Base-by-base conservation (phyloP, 2,797 vertebrate species). In the Antennarius maculatus region DNA sequence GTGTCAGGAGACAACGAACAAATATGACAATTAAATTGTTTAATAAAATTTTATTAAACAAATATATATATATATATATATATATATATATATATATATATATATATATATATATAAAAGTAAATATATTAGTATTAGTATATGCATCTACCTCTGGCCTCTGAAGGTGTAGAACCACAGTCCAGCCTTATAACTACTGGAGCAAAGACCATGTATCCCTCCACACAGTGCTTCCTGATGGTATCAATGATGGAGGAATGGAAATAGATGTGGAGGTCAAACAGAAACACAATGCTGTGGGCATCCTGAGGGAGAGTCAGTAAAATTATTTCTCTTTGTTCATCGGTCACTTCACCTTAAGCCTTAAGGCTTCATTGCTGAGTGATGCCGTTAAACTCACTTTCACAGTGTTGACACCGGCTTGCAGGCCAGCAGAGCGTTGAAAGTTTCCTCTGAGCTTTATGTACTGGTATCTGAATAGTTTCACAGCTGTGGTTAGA, bases 231-330 rank as follows among this genome's bases (percentile, higher is more conserved):
- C 76, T 96, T 98, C 84, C 98, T 94, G 77, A 98, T 90, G 0
- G 89, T 89, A 39, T 99, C 95, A 0, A 97, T 91, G 69, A 99
- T 86, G n/a, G 91, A 91, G 3, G 89, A 66, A 0, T 97, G 97
- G 75, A 98, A 98, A 76, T 95, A 91, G 84, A 99, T 95, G 87
- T 99, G 98, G 23, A 99, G 95, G 86, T 99, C 98, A 31, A 96
- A 98, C 12, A 99, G 94, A 87, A 99, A 98, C 71, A 97, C 47
- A 54, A 99, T 99, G 90, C 97, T 98, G 90, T 97, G 95, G 0
- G 94, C 75, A 78, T 98, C 95, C 97, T 99, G 84, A 23, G 76
- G 43, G 39, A 79, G 9, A 72, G 69, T 0, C 1, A 49, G 1
- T 28, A 28, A 6, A 37, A 14, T 54, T 7, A 43, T 2, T 0